These are phyloP conservation scores for Colletes gigas DNA, from an alignment of 1,140 invertebrate genomes.

Conservation along the genomic window DNA sequence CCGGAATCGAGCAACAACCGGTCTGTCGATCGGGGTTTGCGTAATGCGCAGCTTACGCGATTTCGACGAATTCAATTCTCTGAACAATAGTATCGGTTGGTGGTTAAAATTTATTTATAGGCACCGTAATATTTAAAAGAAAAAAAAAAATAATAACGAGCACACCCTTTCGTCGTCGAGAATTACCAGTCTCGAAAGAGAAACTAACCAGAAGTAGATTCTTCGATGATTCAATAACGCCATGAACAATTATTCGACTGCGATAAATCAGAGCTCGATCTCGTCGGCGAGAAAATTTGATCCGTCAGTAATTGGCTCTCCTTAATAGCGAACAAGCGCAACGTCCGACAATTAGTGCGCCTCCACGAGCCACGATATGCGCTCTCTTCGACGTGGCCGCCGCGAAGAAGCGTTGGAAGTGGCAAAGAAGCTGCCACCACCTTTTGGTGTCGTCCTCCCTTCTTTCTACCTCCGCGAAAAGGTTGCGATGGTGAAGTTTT, in stretches of 20 bases:
- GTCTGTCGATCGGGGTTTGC: conserved; percentile 8
- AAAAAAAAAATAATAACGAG: neutral
- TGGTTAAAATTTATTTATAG: no score
- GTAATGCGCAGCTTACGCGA: neutral
- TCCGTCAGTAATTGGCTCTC: conserved; percentile 20
- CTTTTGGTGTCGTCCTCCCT: conserved; percentile 51
- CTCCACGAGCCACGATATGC: conserved; percentile 24
- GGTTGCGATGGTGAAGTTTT: conserved; percentile 51
- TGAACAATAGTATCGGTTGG: neutral
- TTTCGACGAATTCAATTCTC: no score
- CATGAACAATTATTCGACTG: neutral
- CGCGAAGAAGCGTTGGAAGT: conserved; percentile 56
- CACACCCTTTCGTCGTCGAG: no score
- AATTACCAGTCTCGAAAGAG: conserved; percentile 43
- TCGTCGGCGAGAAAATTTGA: conserved; percentile 34
- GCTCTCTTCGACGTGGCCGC: neutral
- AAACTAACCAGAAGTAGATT: conserved; percentile 1
- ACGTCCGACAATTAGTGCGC: conserved; percentile 55
- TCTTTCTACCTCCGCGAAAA: conserved; percentile 45
- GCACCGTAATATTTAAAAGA: no score
- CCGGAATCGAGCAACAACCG: conserved; percentile 42
- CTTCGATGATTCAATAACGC: conserved; percentile 16
- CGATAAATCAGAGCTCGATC: neutral
- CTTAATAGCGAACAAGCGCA: conserved; percentile 28
- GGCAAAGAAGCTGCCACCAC: conserved; percentile 66